Percentiles rank a stretch among this genome's conserved stretches.
These are phyloP conservation scores for Metopia argyrocephala DNA, from an alignment of 2,888 invertebrate genomes.

Conservation along the genomic window DNA sequence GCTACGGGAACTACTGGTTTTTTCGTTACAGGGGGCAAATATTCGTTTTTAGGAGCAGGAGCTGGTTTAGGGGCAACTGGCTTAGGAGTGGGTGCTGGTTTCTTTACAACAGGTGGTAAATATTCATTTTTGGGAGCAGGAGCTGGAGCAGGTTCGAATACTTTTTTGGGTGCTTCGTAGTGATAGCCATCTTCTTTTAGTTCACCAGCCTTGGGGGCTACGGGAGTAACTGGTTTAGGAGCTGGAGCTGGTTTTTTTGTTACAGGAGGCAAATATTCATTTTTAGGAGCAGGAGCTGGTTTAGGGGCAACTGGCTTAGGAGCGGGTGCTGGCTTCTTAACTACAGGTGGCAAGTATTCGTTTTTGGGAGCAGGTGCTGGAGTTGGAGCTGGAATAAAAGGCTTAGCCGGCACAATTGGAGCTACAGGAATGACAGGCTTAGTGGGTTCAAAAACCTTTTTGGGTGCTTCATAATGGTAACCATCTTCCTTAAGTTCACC, in stretches of 20 bases:
- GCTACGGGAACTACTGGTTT: slow-evolving; percentile 52
- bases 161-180: slow-evolving; percentile 18
- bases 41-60: slow-evolving; percentile 23
- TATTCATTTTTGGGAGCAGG: slow-evolving; percentile 53
- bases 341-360: slow-evolving; percentile 17
- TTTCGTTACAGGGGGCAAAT: neutral
- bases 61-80: slow-evolving; percentile 40
- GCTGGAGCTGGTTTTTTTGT: slow-evolving; percentile 22
- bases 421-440: neutral
- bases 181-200: slow-evolving; percentile 35
- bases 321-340: slow-evolving; percentile 57
- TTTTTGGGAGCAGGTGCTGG: slow-evolving; percentile 26
- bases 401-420: neutral
- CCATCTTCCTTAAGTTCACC: slow-evolving; percentile 72
- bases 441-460: slow-evolving; percentile 16
- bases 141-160: slow-evolving; percentile 26
- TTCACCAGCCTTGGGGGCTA: slow-evolving; percentile 14
- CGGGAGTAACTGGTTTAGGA: slow-evolving; percentile 16
- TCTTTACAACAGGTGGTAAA: slow-evolving; percentile 58
- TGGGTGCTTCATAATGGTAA: slow-evolving; percentile 69
- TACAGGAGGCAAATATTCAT: slow-evolving; percentile 49
- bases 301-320: neutral
- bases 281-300: slow-evolving; percentile 36
- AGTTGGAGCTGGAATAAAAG: slow-evolving; percentile 40
- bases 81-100: neutral